Conservation (phyloP, 2,797 vertebrate genomes). For the Siniperca obscura region DNA sequence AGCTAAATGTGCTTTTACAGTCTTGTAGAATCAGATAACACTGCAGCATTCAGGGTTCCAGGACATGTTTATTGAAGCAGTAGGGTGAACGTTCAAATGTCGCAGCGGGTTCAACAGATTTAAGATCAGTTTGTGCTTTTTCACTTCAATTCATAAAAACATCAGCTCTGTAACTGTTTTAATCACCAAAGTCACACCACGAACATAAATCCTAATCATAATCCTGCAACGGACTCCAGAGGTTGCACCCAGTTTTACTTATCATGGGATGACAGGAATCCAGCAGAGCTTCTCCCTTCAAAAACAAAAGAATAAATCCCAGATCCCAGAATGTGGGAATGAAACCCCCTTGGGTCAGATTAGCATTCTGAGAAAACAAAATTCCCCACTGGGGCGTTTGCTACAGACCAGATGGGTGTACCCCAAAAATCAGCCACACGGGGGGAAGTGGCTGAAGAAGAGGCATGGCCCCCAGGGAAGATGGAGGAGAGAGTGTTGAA, state of each 20-base stretch:
- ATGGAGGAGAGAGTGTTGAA: conserved; percentile 51
- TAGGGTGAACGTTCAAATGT: conserved; percentile 55
- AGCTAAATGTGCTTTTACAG: conserved; percentile 54
- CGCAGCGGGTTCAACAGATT: conserved; percentile 41
- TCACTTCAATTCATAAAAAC: not conserved
- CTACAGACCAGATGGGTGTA: conserved; percentile 75
- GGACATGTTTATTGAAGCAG: conserved; percentile 38
- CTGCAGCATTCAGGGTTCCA: conserved; percentile 10
- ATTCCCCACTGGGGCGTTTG: conserved; percentile 77
- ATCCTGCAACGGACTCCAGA: conserved; percentile 20
- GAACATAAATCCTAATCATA: conserved; percentile 21
- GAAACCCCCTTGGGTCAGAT: conserved; percentile 72
- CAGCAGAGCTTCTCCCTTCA: conserved; percentile 54
- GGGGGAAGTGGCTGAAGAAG: conserved; percentile 55
- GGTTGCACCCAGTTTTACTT: conserved; percentile 42
- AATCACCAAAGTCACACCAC: not conserved
- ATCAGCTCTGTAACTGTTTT: not conserved
- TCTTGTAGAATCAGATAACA: conserved; percentile 50
- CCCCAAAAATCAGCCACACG: conserved; percentile 66
- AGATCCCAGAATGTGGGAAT: conserved; percentile 80
- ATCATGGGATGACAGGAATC: conserved; percentile 56
- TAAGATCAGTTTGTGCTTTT: not conserved
- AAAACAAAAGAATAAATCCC: conserved; percentile 79
- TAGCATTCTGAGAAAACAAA: conserved; percentile 85
- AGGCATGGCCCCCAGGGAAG: conserved; percentile 50